Evolutionary conservation across 2,888 invertebrate species (phyloP), one percentile per base, ranked within the genome.

Genomic region (Pimpla rufipes): DNA sequence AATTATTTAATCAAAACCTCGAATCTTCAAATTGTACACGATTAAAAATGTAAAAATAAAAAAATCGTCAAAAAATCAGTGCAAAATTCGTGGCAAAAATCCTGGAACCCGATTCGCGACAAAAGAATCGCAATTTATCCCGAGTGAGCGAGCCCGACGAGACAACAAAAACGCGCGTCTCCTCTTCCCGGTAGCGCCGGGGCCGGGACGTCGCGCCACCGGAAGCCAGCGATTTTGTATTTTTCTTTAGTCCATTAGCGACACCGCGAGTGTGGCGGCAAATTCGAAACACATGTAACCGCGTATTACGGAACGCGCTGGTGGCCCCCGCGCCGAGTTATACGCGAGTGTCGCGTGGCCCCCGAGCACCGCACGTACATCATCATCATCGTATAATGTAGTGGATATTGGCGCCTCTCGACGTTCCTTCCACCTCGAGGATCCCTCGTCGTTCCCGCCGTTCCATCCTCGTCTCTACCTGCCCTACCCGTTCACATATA

Each of bases 281-380:
- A 83, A 83, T 80, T 78, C 74, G 83, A 80, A 83, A 83, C 83
- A 83, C 80, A 74, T 80, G 83, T 76, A 76, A 76, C 71, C 45
- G 62, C 2, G 37, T 29, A 66, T 71, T 35, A 59, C 18, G 29
- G 2, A 3, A 29, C 29, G 29, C 29, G 29, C 29, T 18, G 55
- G 18, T 18, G 55, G 35, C 23, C 52, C 40, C 40, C 40, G 59
- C 18, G 62, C 37, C n/a, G n/a, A n/a, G n/a, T n/a, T n/a, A n/a
- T n/a, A 13, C 21, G 13, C 62, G 47, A 62, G 62, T 50, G 74
- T 74, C 74, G 74, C 74, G 74, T 74, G 74, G 62, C 62, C 62
- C 13, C 42, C 5, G 21, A 23, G 40, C 29, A 37, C 47, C 23
- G 55, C 55, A 55, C 37, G 37, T 40, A 55, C 62, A 62, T 82